These are phyloP conservation scores for Remorina albescens DNA, from an alignment of 2,797 vertebrate genomes.

Conservation along the genomic window DNA sequence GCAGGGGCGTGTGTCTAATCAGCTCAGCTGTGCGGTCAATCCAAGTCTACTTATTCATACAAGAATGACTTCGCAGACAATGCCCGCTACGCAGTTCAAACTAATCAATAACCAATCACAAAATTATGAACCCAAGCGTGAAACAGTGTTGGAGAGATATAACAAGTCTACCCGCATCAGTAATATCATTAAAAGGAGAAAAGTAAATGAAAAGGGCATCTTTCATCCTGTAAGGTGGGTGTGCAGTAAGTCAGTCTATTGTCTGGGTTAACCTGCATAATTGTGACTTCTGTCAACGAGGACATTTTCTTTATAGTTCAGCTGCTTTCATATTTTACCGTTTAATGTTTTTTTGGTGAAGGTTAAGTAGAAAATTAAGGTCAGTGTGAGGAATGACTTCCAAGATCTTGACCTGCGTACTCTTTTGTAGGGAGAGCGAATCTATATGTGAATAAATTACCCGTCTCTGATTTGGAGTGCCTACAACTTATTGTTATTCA, in stretches of 20 bases:
- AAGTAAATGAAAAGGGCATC: neutral
- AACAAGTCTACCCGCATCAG: neutral
- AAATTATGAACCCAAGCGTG: neutral
- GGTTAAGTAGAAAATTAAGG: neutral
- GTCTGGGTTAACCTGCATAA: neutral
- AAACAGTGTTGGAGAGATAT: neutral
- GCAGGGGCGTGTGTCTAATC: constrained; percentile 1
- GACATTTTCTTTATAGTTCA: neutral
- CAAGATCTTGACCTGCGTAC: neutral
- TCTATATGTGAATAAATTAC: neutral
- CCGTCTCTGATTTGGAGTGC: neutral
- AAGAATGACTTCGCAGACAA: constrained; percentile 17
- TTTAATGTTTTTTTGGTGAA: neutral
- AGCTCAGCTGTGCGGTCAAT: constrained; percentile 17
- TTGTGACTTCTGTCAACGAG: neutral
- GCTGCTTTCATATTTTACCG: neutral
- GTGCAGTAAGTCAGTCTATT: neutral
- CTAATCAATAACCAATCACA: constrained; percentile 48
- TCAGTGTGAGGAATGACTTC: neutral
- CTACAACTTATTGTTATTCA: neutral
- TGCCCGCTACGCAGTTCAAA: neutral
- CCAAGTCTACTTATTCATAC: constrained; percentile 17
- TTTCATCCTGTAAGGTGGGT: neutral
- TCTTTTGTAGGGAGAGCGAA: neutral
- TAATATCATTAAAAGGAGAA: neutral